Conservation (phyloP, 2,797 vertebrate species). For the Paratrypauchen microcephalus region DNA sequence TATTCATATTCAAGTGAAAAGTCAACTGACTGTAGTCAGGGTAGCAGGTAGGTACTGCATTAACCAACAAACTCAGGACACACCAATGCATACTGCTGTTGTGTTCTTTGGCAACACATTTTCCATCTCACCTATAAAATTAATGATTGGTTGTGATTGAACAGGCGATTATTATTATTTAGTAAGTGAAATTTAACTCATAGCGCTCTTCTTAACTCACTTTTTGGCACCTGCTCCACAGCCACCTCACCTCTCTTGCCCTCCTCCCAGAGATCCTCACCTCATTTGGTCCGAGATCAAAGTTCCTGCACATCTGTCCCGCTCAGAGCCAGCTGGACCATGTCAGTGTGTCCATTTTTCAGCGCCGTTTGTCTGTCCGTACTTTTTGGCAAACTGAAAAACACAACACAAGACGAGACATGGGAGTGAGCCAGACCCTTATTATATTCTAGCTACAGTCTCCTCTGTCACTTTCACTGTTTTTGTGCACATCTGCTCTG, state of each 20-base stretch:
- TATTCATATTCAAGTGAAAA: no score
- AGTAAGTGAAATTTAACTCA: neutral
- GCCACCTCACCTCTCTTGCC: constrained; percentile 1
- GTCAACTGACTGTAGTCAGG: no score
- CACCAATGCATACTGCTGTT: no score
- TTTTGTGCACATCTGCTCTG: constrained; percentile 58
- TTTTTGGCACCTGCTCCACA: constrained; percentile 24
- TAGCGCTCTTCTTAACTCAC: neutral
- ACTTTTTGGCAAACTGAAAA: constrained; percentile 50
- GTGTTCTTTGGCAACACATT: no score
- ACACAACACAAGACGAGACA: constrained; percentile 43
- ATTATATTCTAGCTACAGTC: constrained; percentile 63
- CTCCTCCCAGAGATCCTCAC: constrained; percentile 17
- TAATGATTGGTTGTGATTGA: no score
- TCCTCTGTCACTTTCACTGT: constrained; percentile 62
- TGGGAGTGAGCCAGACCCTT: constrained; percentile 58
- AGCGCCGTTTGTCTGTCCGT: constrained; percentile 44
- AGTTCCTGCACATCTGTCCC: constrained; percentile 74
- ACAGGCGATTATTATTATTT: no score
- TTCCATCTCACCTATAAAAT: no score
- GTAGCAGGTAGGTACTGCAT: no score
- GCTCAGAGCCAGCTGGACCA: constrained; percentile 70
- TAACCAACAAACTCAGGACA: no score
- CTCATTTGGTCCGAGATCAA: constrained; percentile 72
- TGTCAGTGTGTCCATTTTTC: constrained; percentile 58